Evolutionary conservation across 2,113 vertebrate genomes (phyloP), one percentile per base, ranked within the genome.

Genomic region (Tupaia tana): DNA sequence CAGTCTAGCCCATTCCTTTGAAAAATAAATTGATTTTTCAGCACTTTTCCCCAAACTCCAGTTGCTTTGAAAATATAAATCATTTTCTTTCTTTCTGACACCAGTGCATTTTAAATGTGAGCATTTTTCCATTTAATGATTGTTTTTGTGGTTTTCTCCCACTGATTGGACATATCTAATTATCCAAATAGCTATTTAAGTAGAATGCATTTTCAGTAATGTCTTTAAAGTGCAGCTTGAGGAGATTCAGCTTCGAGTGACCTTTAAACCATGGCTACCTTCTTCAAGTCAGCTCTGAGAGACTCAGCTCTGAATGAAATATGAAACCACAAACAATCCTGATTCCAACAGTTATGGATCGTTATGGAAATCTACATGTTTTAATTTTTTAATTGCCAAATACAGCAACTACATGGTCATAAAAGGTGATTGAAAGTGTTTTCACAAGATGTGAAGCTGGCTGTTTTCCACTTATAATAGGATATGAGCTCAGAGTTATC

Each of bases 1-100:
- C 86, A 96, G 52, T 27, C 24, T 79, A 96, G 66, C 58, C 25
- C 70, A 81, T 96, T 93, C 54, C 85, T 95, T 97, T 96, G 75
- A 66, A 98, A 98, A 97, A 97, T 43, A 96, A 98, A 97, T 27
- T 92, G 83, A 92, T 96, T 98, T 97, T 97, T 97, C 92, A 97
- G 75, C 64, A 91, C 43, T 96, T 93, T 96, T 89, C 56, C 29
- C 77, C 6, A 80, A 96, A 71, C 31, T 95, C 75, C 58, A 69
- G 92, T 96, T 95, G 69, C 27, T 96, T 96, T 96, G 74, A 93
- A 96, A 95, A 94, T 88, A 88, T 94, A 95, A 89, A 96, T 84
- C 3, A 92, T 96, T 96, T 97, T 97, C 31, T 86, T 90, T 83
- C 94, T 84, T 96, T 96, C 80, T 95, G 73, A 96, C 94, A 93